Percentiles rank a stretch among this genome's conserved stretches.
Conservation (phyloP, 2,797 vertebrate species). For the Urophycis tenuis region DNA sequence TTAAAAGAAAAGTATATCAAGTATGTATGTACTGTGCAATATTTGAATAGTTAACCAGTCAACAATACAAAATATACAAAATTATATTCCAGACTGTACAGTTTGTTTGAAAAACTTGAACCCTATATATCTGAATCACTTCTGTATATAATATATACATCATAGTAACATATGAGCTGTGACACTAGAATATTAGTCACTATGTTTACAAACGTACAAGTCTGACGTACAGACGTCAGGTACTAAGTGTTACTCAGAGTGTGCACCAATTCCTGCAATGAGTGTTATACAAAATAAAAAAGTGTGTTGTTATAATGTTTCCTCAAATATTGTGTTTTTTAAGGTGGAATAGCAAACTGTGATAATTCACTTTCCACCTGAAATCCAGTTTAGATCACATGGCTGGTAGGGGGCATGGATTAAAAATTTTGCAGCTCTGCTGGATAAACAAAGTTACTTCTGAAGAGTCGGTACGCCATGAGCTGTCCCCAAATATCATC, state of each 20-base stretch:
- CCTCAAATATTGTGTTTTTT: too few species aligned
- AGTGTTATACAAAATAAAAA: neutral
- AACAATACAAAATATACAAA: constrained; percentile 49
- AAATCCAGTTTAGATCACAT: neutral
- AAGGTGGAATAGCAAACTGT: neutral
- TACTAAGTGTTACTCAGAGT: neutral
- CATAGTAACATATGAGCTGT: neutral
- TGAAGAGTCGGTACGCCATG: constrained; percentile 81
- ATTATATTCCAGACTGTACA: constrained; percentile 52
- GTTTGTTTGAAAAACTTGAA: constrained; percentile 14
- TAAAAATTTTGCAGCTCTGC: constrained; percentile 72
- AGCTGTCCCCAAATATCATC: constrained; percentile 87
- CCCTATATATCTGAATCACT: neutral
- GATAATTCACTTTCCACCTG: neutral
- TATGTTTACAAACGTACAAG: neutral
- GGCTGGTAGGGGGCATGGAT: constrained; percentile 16
- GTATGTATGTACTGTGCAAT: constrained; percentile 9
- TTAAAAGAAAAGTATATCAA: neutral
- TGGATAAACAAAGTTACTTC: constrained; percentile 83
- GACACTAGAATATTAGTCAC: neutral
- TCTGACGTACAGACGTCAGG: neutral
- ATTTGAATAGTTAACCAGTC: neutral
- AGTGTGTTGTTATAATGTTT: neutral
- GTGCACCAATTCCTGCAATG: neutral
- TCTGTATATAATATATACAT: neutral